phyloP scores from a whole-genome alignment of 2,888 invertebrate genomes.

The Phyllotreta striolata region DNA sequence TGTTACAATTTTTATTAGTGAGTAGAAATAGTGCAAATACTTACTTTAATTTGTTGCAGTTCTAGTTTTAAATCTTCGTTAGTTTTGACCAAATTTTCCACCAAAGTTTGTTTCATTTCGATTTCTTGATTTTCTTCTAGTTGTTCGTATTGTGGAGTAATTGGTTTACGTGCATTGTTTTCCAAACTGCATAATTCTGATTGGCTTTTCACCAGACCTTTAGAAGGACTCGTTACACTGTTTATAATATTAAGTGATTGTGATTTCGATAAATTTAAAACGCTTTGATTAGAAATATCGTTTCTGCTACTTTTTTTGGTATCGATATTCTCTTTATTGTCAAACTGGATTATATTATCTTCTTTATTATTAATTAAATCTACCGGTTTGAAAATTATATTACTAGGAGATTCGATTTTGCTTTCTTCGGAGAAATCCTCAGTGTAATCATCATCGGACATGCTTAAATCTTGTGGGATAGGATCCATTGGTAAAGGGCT shows the following conservation, averaged over 20 bases:
- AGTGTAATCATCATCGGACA: conserved; percentile 52
- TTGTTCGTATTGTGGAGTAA: conserved; percentile 13
- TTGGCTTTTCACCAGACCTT: conserved; percentile 23
- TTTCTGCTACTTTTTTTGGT: background rate
- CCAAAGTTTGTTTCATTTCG: conserved; percentile 42
- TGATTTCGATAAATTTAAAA: conserved; percentile 29
- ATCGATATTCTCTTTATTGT: conserved; percentile 30
- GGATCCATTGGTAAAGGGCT: conserved; percentile 57
- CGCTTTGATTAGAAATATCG: conserved; percentile 11
- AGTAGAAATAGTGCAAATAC: background rate
- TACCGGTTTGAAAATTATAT: conserved; percentile 4
- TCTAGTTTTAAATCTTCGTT: conserved; percentile 57
- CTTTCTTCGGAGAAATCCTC: conserved; percentile 56
- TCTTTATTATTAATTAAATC: conserved; percentile 14
- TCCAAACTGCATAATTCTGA: conserved; percentile 19
- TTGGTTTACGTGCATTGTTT: conserved; percentile 7
- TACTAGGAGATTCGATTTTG: conserved; percentile 43
- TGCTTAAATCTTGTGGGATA: conserved; percentile 39
- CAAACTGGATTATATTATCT: background rate
- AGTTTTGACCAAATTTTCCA: conserved; percentile 57
- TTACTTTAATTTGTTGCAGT: conserved; percentile 57
- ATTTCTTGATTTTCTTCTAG: conserved; percentile 30
- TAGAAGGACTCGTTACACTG: conserved; percentile 5
- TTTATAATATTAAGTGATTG: conserved; percentile 27
- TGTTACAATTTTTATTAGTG: conserved; percentile 13